Conservation (phyloP, 2,113 vertebrate genomes). For the Prolemur simus region DNA sequence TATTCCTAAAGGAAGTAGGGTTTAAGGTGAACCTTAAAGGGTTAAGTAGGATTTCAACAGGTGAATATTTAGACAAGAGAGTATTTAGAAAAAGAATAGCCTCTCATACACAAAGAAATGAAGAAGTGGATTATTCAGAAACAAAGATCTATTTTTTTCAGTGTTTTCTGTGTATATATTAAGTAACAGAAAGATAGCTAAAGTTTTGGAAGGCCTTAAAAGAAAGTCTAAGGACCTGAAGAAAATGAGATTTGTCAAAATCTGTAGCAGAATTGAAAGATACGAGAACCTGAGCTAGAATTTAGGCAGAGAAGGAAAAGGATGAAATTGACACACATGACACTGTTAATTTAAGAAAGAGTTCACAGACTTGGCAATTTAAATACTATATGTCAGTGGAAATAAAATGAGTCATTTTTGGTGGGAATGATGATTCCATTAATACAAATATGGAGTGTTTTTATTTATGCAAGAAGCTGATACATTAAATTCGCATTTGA, state of each 20-base stretch:
- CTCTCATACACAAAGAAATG: not conserved
- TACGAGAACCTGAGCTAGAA: not conserved
- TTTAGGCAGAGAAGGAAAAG: not conserved
- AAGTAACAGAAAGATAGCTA: not conserved
- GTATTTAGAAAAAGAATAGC: not conserved
- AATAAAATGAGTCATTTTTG: not conserved
- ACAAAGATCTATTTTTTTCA: not conserved
- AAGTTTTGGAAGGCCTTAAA: not conserved
- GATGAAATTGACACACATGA: not conserved
- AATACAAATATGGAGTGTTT: not conserved
- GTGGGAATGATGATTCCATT: not conserved
- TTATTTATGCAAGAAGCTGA: not conserved
- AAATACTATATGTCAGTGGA: not conserved
- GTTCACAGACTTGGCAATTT: not conserved
- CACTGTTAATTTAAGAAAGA: not conserved
- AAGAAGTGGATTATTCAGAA: not conserved
- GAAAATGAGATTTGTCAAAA: constrained; percentile 32
- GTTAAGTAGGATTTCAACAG: not conserved
- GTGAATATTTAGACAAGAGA: not conserved
- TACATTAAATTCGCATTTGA: not conserved
- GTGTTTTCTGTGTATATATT: not conserved
- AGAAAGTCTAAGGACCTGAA: not conserved
- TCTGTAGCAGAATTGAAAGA: not conserved
- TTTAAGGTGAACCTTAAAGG: not conserved
- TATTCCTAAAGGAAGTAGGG: not conserved